Conservation (phyloP, 2,113 vertebrate species). For the Oenanthe oenanthe region DNA sequence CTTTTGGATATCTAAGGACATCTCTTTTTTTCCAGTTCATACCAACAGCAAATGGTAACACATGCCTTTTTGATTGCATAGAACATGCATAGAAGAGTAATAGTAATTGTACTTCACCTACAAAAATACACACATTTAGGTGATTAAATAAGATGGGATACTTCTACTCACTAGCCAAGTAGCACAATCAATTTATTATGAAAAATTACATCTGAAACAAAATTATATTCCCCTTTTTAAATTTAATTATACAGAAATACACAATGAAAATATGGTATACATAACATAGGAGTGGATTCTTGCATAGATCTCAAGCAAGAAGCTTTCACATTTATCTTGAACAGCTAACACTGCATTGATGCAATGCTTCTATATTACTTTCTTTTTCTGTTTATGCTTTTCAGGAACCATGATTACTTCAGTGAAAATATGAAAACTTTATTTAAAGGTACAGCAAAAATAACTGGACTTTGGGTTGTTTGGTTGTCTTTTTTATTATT, state of each 20-base stretch:
- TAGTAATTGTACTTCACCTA: not conserved
- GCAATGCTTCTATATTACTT: not conserved
- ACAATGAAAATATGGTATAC: not conserved
- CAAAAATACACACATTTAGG: not conserved
- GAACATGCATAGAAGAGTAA: not conserved
- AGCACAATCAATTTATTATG: not conserved
- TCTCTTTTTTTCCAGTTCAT: not conserved
- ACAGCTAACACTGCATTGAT: not conserved
- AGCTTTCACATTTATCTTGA: not conserved
- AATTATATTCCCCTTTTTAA: not conserved
- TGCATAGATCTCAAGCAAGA: not conserved
- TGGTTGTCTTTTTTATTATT: not conserved
- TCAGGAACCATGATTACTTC: not conserved
- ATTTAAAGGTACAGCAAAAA: not conserved
- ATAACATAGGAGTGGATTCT: not conserved
- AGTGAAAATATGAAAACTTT: not conserved
- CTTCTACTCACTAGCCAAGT: not conserved
- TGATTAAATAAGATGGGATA: not conserved
- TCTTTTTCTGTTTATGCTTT: not conserved
- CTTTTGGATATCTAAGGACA: not conserved
- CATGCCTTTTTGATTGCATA: not conserved
- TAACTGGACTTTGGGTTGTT: not conserved
- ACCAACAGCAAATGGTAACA: not conserved
- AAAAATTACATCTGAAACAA: not conserved
- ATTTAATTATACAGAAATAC: not conserved